Evolutionary conservation across 1,140 invertebrate species (phyloP).

Genomic region (Protaetia brevitarsis): DNA sequence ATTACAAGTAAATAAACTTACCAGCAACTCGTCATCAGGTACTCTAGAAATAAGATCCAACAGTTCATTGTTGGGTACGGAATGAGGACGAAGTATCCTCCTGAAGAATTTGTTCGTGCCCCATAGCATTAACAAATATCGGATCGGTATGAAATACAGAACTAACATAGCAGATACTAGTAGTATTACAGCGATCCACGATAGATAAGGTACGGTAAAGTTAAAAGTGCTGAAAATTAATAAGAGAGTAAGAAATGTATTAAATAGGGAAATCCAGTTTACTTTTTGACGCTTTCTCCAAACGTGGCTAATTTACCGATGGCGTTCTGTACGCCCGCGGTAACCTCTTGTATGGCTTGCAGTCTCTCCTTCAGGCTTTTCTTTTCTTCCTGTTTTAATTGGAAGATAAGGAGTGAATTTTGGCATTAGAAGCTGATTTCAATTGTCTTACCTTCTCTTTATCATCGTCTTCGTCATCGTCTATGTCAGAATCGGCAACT

Average conservation of each 20-base stretch:
- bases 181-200: constrained; percentile 83
- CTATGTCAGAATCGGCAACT: constrained; percentile 64
- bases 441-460: constrained; percentile 71
- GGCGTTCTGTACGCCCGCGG: constrained; percentile 89
- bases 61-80: constrained; percentile 96
- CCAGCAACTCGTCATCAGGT: constrained; percentile 90
- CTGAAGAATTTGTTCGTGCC: constrained; percentile 89
- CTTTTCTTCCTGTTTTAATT: constrained; percentile 97
- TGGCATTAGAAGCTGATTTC: no score
- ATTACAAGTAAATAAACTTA: constrained; percentile 53
- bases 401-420: constrained; percentile 29
- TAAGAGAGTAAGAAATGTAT: not conserved
- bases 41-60: constrained; percentile 93
- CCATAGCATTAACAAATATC: constrained; percentile 93
- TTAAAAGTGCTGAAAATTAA: constrained; percentile 80
- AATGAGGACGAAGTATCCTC: constrained; percentile 88
- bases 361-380: constrained; percentile 91
- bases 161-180: constrained; percentile 69
- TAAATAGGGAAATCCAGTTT: constrained; percentile 43
- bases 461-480: constrained; percentile 72
- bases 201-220: constrained; percentile 95
- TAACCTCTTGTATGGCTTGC: constrained; percentile 94
- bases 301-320: constrained; percentile 90
- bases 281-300: constrained; percentile 93
- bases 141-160: constrained; percentile 86